Base-by-base conservation (phyloP, 2,113 vertebrate genomes). In the Dicentrarchus labrax region DNA sequence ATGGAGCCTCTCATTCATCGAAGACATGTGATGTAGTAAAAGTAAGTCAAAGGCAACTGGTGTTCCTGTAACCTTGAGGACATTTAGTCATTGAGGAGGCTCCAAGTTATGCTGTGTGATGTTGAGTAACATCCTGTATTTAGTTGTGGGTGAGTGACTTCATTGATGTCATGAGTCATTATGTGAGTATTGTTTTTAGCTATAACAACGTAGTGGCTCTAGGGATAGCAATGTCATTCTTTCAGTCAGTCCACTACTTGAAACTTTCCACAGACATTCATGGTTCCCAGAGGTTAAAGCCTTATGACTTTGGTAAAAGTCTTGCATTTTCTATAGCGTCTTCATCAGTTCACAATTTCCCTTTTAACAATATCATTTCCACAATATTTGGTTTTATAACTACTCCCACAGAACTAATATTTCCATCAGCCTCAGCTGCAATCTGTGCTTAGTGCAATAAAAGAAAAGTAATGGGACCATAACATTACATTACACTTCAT, bases 1-100 rank as follows among this genome's bases (percentile, higher is more conserved):
- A 50, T 51, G 36, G n/a, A 24, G 41, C 8, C 54, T 54, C 21
- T 39, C 15, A 3, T 59, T 54, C 54, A 24, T 0, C 0, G 0
- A 10, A 53, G 30, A 70, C 82, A 4, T 36, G 81, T 76, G 82
- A 86, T 6, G 1, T 0, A 12, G 19, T 19, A 47, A 24, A 56
- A 78, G 24, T 50, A 12, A 62, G 59, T 69, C 22, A 51, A 21
- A 64, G 78, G 48, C 41, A 8, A 22, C 67, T 72, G 36, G 48
- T 61, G 41, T 57, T 70, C 9, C 17, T 59, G 72, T 67, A 19
- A 79, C 61, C 30, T 47, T 1, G 13, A 68, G 70, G 38, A 24
- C 8, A 16, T 51, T 54, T 24, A 13, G 0, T 70, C 45, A 54
- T 48, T 3, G n/a, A 4, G 45, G 47, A 80, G 50, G 38, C 9